These are phyloP conservation scores for Tupaia tana DNA, from an alignment of 2,113 vertebrate species.

Conservation along the genomic window DNA sequence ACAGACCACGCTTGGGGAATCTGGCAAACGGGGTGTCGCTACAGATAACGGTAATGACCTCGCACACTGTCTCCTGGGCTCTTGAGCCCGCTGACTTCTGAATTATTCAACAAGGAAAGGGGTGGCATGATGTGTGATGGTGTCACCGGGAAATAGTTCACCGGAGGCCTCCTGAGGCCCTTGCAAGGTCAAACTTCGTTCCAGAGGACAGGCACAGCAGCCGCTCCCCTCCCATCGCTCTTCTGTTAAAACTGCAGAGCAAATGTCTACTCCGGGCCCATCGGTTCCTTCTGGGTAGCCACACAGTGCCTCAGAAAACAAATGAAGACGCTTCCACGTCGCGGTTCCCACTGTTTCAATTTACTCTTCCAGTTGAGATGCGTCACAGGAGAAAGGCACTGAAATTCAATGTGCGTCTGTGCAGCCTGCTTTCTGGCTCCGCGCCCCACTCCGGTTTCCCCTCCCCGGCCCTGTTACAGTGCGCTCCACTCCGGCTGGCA, in stretches of 20 bases:
- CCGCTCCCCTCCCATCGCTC: fast-evolving
- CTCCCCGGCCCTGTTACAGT: fast-evolving
- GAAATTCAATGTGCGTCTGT: background rate
- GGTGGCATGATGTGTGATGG: fast-evolving
- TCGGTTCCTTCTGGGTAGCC: background rate
- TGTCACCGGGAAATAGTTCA: background rate
- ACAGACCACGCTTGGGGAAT: background rate
- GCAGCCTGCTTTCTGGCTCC: background rate
- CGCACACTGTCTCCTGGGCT: fast-evolving
- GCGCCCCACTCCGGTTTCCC: fast-evolving
- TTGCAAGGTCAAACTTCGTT: background rate
- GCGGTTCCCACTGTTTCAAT: background rate
- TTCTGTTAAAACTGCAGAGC: background rate
- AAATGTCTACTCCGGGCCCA: background rate
- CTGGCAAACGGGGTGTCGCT: background rate
- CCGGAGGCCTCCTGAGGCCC: background rate
- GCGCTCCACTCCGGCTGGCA: background rate
- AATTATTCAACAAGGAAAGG: constrained; percentile 3
- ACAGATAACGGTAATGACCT: background rate
- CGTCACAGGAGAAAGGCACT: constrained; percentile 21
- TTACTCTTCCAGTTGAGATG: constrained; percentile 29
- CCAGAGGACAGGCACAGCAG: background rate
- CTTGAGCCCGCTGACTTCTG: background rate
- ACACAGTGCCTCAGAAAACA: background rate
- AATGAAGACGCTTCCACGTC: background rate